Percentiles rank a stretch among this genome's conserved stretches.
Conservation (phyloP, 2,797 vertebrate genomes). For the Ctenosaura bakeri region DNA sequence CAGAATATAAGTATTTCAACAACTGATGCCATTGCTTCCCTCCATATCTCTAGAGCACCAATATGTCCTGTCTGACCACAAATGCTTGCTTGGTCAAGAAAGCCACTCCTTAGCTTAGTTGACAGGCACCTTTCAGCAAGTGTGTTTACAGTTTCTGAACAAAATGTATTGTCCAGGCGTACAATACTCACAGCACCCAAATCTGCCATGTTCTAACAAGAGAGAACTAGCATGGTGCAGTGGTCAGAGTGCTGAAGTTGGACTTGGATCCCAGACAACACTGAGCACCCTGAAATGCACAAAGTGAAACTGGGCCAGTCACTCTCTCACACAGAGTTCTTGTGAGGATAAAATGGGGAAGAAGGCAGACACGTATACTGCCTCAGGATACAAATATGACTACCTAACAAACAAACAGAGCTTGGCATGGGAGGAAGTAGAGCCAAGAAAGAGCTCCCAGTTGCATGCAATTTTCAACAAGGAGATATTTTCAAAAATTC, state of each 20-base stretch:
- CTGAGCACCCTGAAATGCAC: not conserved
- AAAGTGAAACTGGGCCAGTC: not conserved
- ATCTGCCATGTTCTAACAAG: not conserved
- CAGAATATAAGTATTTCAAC: too few species aligned
- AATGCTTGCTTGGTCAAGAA: not conserved
- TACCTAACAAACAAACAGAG: not conserved
- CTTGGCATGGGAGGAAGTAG: not conserved
- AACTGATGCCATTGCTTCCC: too few species aligned
- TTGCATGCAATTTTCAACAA: slow-evolving; percentile 1
- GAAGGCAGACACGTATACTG: not conserved
- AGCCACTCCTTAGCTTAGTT: not conserved
- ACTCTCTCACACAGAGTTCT: not conserved
- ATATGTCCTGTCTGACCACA: not conserved
- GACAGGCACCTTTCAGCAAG: not conserved
- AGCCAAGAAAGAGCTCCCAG: not conserved
- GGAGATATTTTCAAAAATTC: slow-evolving; percentile 11
- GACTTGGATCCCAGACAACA: not conserved
- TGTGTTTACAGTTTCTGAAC: not conserved
- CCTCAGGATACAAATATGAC: not conserved
- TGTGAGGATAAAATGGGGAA: not conserved
- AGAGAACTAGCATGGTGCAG: not conserved
- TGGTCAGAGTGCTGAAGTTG: not conserved
- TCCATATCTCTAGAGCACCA: too few species aligned
- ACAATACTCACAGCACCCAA: not conserved
- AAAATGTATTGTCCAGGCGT: not conserved